Evolutionary conservation across 2,888 invertebrate genomes (phyloP).

Genomic region (Atethmia centrago): DNA sequence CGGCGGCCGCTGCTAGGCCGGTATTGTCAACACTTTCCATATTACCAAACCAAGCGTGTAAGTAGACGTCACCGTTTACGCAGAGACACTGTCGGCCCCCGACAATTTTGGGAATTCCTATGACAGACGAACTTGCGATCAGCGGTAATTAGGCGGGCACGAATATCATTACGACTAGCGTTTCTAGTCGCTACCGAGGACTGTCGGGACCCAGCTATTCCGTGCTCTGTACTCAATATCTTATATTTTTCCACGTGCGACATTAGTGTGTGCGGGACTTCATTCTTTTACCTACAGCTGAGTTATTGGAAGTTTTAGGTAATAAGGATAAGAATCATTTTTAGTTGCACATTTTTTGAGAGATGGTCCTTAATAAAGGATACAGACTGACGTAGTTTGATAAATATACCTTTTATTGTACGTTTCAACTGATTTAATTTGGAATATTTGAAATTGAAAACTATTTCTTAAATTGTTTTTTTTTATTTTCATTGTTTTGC

Average conservation of each 20-base stretch:
- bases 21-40: background rate
- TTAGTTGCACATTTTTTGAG: background rate
- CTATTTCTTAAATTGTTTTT: background rate
- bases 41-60: background rate
- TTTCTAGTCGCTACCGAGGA: background rate
- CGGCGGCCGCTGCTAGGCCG: background rate
- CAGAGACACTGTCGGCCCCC: too few species aligned
- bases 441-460: background rate
- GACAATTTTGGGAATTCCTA: background rate
- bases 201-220: background rate
- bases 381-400: background rate
- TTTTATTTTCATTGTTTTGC: background rate
- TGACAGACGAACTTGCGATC: background rate
- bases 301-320: background rate
- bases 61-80: too few species aligned
- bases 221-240: background rate
- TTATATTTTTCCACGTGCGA: background rate
- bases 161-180: background rate
- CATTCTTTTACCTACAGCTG: background rate
- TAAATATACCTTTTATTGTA: background rate
- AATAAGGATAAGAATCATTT: background rate
- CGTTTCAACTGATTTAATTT: background rate
- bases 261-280: background rate
- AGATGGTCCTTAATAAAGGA: background rate
- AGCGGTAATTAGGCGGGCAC: background rate